Base-by-base conservation (phyloP, 2,113 vertebrate species). In the Elephas maximus region DNA sequence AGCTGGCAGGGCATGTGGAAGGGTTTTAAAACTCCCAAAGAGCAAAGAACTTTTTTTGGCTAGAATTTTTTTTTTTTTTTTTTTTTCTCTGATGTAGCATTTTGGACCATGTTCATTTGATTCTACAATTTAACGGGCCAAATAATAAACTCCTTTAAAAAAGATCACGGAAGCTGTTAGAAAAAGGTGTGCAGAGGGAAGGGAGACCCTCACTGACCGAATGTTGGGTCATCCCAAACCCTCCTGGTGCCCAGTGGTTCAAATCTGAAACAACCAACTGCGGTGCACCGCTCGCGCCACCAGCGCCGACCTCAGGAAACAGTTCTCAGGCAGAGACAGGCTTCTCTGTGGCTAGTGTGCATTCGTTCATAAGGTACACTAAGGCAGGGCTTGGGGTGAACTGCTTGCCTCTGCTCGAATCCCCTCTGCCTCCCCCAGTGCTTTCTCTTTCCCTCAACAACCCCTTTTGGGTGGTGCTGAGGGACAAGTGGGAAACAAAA, bases 21-120 rank as follows among this genome's bases (percentile, higher is more conserved):
- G 53, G 7, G 11, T 63, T 97, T 96, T 77, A 6, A 79, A 89
- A 93, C 78, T 86, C 24, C 74, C 60, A 26, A 73, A 95, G 45
- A 80, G 33, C 30, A 94, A 73, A 93, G 63, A 74, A 80, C 9
- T 30, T n/a, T 48, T 41, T 92, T 51, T 41, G 71, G 83, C 89
- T 51, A 60, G 45, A 37, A 37, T 37, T 2, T 37, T 37, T 37
- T 37, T 37, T 37, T 2, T 37, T 37, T 37, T 37, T 37, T 37
- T 37, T 37, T 37, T 37, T 37, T 37, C 37, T 18, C 65, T 21
- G 60, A 89, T 45, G 5, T 24, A 89, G n/a, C 21, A 71, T 48
- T 80, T 88, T 17, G 44, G 44, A 37, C 37, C 67, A 86, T 1
- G 5, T 79, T 79, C 26, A 62, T 80, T 76, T 45, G 30, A 80